These are phyloP conservation scores for Ptilorrhoa leucosticta DNA, from an alignment of 2,113 vertebrate genomes.

Conservation along the genomic window DNA sequence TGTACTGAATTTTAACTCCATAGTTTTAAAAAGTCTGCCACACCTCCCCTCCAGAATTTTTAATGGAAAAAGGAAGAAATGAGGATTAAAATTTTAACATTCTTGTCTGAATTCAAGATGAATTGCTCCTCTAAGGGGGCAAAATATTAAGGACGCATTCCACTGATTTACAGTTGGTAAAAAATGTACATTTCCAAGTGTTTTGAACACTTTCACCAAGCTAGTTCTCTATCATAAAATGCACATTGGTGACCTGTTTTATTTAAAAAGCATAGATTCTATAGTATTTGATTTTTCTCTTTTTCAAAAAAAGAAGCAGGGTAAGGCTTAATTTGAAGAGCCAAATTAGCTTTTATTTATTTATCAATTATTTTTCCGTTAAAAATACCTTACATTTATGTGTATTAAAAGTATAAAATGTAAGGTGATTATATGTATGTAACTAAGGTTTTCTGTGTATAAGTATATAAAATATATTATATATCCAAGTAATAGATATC, in stretches of 20 bases:
- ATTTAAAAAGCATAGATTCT: neutral
- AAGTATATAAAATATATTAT: neutral
- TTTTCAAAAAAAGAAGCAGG: neutral
- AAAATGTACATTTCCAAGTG: neutral
- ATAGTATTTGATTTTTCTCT: neutral
- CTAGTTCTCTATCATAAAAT: neutral
- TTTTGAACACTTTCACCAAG: neutral
- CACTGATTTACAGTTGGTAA: neutral
- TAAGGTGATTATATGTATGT: neutral
- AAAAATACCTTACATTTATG: neutral
- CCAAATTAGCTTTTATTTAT: neutral
- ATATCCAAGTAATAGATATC: neutral
- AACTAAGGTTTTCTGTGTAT: neutral
- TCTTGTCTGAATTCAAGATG: neutral
- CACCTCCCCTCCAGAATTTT: neutral
- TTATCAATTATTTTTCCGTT: neutral
- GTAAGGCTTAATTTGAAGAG: neutral
- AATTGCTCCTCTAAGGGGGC: neutral
- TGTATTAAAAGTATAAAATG: neutral
- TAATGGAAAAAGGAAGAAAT: neutral
- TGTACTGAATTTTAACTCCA: slow-evolving; percentile 25
- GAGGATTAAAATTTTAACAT: neutral
- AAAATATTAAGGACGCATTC: neutral
- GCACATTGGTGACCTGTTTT: neutral
- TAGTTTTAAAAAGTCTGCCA: neutral